Evolutionary conservation across 2,113 vertebrate species (phyloP).

Genomic region (Coturnix japonica): DNA sequence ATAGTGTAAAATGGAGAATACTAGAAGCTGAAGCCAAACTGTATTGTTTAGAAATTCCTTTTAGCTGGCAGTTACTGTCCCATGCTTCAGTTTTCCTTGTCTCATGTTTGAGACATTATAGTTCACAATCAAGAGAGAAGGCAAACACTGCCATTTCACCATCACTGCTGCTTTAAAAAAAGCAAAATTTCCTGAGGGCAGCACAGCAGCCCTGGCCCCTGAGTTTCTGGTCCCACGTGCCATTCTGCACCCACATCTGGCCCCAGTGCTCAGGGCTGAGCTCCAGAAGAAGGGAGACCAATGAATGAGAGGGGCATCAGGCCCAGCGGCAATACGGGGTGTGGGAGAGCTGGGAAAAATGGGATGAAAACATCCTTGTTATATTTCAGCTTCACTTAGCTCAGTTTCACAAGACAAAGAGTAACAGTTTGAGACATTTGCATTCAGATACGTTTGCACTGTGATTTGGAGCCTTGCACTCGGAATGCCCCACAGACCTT

Average conservation of each 20-base stretch:
- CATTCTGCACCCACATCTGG: neutral
- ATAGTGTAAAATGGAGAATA: neutral
- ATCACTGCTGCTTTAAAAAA: neutral
- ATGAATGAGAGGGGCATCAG: neutral
- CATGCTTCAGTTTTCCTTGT: neutral
- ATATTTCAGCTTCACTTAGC: constrained; percentile 9
- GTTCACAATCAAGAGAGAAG: neutral
- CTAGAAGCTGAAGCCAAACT: neutral
- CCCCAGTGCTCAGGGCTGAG: neutral
- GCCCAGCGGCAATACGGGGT: no score
- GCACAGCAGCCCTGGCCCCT: neutral
- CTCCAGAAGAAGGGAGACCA: neutral
- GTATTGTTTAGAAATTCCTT: neutral
- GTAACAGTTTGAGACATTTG: constrained; percentile 18
- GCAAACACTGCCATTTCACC: neutral
- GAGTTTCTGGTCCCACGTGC: neutral
- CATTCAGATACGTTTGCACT: neutral
- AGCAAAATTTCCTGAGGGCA: neutral
- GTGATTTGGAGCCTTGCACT: neutral
- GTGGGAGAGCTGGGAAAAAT: neutral
- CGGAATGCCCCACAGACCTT: neutral
- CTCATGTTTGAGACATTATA: neutral
- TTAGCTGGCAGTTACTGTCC: neutral
- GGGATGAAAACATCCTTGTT: neutral
- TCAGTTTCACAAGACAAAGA: neutral